These are phyloP conservation scores for Philotrypesis tridentata DNA, from an alignment of 1,140 invertebrate genomes.

Conservation along the genomic window DNA sequence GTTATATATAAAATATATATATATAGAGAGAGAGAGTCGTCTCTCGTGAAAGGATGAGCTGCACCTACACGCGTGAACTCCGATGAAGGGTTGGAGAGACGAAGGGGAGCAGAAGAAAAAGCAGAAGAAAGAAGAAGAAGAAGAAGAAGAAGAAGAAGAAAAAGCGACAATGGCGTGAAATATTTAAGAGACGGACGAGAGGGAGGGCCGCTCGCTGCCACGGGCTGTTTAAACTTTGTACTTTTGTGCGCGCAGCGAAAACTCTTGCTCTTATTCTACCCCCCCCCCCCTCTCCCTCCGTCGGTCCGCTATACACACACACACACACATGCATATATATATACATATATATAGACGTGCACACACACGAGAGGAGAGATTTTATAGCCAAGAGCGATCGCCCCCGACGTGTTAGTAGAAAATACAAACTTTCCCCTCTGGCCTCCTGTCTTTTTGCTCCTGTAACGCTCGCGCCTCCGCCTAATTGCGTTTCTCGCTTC, in stretches of 20 bases:
- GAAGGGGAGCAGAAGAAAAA: neutral
- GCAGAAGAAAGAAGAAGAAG: neutral
- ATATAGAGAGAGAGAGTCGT: no score
- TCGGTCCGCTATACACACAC: no score
- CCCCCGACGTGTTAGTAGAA: neutral
- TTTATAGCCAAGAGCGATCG: neutral
- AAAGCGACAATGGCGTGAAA: slow-evolving; percentile 46
- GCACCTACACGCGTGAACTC: no score
- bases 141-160: neutral
- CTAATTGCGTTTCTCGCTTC: no score
- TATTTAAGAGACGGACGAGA: slow-evolving; percentile 35
- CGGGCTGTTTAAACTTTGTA: slow-evolving; percentile 50
- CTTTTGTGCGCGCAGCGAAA: slow-evolving; percentile 26
- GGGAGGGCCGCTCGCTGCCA: slow-evolving; percentile 25
- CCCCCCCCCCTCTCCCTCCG: no score
- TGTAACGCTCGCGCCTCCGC: no score
- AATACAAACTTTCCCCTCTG: neutral
- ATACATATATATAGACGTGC: no score
- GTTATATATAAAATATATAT: neutral
- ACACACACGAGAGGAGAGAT: no score
- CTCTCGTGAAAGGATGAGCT: no score
- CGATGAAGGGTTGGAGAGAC: neutral
- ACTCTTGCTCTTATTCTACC: neutral
- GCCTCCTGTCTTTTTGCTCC: neutral
- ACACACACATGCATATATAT: no score